Conservation (phyloP, 2,797 vertebrate genomes). For the Enteromius mattozi region DNA sequence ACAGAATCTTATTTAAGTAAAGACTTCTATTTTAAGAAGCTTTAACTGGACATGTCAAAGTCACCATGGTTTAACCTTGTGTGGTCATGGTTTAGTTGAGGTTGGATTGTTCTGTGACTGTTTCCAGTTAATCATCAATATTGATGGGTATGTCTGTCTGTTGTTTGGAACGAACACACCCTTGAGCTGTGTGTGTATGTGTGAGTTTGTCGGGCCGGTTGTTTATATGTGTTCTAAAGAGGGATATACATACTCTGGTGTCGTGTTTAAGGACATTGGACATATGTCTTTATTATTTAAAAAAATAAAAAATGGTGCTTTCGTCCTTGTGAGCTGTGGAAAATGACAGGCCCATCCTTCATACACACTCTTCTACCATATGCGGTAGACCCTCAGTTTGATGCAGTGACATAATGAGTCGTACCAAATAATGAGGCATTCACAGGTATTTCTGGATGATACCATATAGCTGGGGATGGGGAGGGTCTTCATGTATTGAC, state of each 20-base stretch:
- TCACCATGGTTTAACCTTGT: constrained; percentile 20
- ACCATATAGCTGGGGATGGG: neutral
- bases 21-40: constrained; percentile 17
- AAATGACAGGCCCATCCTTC: constrained; percentile 17
- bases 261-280: neutral
- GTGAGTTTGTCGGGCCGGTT: constrained; percentile 4
- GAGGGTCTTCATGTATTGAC: neutral
- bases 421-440: constrained; percentile 20
- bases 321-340: neutral
- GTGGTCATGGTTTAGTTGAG: constrained; percentile 20
- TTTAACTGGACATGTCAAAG: constrained; percentile 8
- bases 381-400: constrained; percentile 7
- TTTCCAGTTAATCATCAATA: constrained; percentile 49
- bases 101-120: constrained; percentile 24
- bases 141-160: constrained; percentile 37
- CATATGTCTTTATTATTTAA: neutral
- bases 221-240: constrained; percentile 20
- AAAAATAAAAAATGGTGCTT: constrained; percentile 8
- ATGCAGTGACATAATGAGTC: neutral
- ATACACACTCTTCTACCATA: neutral
- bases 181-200: constrained; percentile 25
- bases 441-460: constrained; percentile 11
- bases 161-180: constrained; percentile 43
- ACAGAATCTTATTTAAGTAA: constrained; percentile 26
- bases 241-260: neutral